Conservation (phyloP, 2,797 vertebrate species). For the Siniperca scherzeri region DNA sequence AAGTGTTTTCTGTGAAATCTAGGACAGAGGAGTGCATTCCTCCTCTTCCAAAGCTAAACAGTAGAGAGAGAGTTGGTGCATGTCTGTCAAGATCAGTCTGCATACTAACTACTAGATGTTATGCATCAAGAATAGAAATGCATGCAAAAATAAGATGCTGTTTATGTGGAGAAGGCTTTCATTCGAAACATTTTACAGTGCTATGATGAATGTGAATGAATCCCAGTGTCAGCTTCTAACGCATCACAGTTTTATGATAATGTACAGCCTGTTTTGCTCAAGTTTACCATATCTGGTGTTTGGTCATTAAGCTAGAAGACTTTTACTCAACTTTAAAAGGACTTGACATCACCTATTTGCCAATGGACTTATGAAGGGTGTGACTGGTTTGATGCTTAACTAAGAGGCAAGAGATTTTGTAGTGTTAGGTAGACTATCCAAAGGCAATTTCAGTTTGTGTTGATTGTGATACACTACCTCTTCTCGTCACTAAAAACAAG, state of each 20-base stretch:
- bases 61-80: neutral
- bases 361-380: neutral
- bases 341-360: neutral
- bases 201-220: neutral
- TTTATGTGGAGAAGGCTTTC: neutral
- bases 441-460: conserved; percentile 8
- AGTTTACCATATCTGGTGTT: neutral
- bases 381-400: conserved; percentile 9
- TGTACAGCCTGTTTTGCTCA: neutral
- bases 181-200: neutral
- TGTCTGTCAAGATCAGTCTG: conserved; percentile 20
- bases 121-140: conserved; percentile 6
- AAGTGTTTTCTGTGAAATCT: conserved; percentile 36
- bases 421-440: neutral
- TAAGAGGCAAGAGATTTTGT: neutral
- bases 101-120: conserved; percentile 4
- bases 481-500: neutral
- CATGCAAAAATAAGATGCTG: neutral
- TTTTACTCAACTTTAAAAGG: neutral
- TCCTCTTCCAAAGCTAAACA: conserved; percentile 2
- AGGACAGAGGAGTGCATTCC: conserved; percentile 18
- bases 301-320: neutral
- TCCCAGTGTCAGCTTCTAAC: neutral
- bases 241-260: neutral
- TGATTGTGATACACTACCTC: neutral